A percentile compares a stretch with the other conserved stretches of the same genome.
Conservation (phyloP, 2,797 vertebrate genomes). For the Xenops minutus region DNA sequence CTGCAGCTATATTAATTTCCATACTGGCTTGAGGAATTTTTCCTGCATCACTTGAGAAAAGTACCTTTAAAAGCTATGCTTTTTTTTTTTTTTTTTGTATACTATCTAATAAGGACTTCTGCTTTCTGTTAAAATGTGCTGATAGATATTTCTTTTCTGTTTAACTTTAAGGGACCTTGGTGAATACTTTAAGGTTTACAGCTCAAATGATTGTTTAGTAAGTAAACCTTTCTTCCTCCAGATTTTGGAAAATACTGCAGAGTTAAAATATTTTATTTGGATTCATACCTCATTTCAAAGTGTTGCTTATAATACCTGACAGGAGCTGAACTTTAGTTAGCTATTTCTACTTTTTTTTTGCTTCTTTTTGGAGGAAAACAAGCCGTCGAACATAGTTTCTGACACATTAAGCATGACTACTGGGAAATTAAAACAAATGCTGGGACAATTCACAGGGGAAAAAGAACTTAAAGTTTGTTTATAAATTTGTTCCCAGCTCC, state of each 20-base stretch:
- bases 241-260: constrained; percentile 40
- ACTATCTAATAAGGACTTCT: not conserved
- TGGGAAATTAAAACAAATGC: constrained; percentile 53
- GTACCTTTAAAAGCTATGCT: not conserved
- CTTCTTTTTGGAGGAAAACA: constrained; percentile 31
- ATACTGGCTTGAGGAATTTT: constrained; percentile 1
- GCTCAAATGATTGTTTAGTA: constrained; percentile 38
- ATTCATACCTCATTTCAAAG: constrained; percentile 59
- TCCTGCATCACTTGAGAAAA: constrained; percentile 7
- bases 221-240: constrained; percentile 54
- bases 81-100: not conserved
- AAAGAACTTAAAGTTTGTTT: constrained; percentile 51
- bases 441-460: constrained; percentile 5
- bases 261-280: constrained; percentile 68
- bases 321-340: constrained; percentile 28
- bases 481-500: constrained; percentile 50
- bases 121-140: constrained; percentile 41
- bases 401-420: constrained; percentile 43
- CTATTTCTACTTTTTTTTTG: constrained; percentile 18
- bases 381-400: constrained; percentile 3
- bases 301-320: constrained; percentile 50
- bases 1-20: constrained; percentile 36
- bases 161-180: constrained; percentile 47
- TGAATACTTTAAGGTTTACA: constrained; percentile 42
- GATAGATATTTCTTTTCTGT: constrained; percentile 20